A percentile compares a stretch with the other conserved stretches of the same genome.
Conservation (phyloP, 2,888 invertebrate genomes). For the Bibio marci region DNA sequence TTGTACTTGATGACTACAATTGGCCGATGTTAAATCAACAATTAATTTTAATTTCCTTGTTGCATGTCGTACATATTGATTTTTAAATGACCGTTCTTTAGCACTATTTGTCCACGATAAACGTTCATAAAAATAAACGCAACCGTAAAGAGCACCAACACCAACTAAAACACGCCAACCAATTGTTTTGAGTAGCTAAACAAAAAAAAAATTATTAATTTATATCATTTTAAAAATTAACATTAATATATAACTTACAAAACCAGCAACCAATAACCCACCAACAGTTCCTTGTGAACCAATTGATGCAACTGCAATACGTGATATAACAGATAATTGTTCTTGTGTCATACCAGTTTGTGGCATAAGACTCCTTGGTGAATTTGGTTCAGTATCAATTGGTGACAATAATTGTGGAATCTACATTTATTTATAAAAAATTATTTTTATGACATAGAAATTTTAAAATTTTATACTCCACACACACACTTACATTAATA, state of each 20-base stretch:
- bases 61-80: constrained; percentile 85
- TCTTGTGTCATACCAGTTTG: constrained; percentile 35
- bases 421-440: too few relatives aligned
- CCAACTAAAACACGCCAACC: constrained; percentile 89
- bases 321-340: constrained; percentile 55
- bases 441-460: too few relatives aligned
- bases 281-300: constrained; percentile 94
- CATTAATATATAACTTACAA: too few relatives aligned
- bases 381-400: constrained; percentile 32
- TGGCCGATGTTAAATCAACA: constrained; percentile 90
- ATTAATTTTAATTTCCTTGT: constrained; percentile 84
- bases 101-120: constrained; percentile 95
- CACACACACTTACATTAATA: constrained; percentile 4
- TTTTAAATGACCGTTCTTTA: constrained; percentile 86
- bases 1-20: constrained; percentile 95
- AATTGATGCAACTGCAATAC: constrained; percentile 65
- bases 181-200: constrained; percentile 87
- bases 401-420: constrained; percentile 43
- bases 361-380: constrained; percentile 20
- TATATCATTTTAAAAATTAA: too few relatives aligned
- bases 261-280: constrained; percentile 74
- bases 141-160: constrained; percentile 69
- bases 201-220: too few relatives aligned
- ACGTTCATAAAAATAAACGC: constrained; percentile 88
- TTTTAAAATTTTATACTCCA: background rate